These are phyloP conservation scores for Chalcis sispes DNA, from an alignment of 2,888 invertebrate species.

Conservation along the genomic window DNA sequence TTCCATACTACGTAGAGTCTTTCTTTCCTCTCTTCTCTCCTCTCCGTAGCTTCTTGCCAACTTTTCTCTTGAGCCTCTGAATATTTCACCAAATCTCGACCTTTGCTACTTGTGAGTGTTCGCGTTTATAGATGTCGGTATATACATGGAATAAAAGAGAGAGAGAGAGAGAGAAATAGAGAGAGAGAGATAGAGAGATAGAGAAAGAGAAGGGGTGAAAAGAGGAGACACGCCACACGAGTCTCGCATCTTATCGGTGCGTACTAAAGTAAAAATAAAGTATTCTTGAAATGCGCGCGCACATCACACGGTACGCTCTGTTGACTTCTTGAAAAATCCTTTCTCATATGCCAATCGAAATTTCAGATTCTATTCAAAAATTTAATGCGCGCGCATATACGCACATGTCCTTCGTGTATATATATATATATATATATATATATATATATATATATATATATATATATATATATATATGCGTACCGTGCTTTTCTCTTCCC, in stretches of 20 bases:
- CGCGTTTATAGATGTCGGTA: constrained; percentile 14
- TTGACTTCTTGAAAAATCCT: constrained; percentile 45
- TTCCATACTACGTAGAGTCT: not conserved
- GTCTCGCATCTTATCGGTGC: too few relatives aligned
- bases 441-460: too few relatives aligned
- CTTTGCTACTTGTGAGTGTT: not conserved
- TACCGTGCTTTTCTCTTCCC: too few relatives aligned
- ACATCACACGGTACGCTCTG: constrained; percentile 46
- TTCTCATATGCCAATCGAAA: not conserved
- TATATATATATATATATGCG: too few relatives aligned
- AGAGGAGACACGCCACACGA: not conserved
- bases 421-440: too few relatives aligned
- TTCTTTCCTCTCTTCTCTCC: not conserved
- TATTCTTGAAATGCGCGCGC: constrained; percentile 6
- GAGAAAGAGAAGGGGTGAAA: too few relatives aligned
- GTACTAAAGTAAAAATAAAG: constrained; percentile 40
- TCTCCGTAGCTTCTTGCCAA: constrained; percentile 33
- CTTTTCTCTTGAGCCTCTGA: constrained; percentile 40
- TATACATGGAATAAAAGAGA: too few relatives aligned
- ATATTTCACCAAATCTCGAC: constrained; percentile 54
- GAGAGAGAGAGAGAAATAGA: too few relatives aligned
- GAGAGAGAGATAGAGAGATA: too few relatives aligned
- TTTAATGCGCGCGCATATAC: too few relatives aligned
- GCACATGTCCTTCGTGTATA: too few relatives aligned
- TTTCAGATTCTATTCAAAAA: too few relatives aligned